These are phyloP conservation scores for Atta colombica DNA, from an alignment of 1,140 invertebrate species.

Conservation along the genomic window DNA sequence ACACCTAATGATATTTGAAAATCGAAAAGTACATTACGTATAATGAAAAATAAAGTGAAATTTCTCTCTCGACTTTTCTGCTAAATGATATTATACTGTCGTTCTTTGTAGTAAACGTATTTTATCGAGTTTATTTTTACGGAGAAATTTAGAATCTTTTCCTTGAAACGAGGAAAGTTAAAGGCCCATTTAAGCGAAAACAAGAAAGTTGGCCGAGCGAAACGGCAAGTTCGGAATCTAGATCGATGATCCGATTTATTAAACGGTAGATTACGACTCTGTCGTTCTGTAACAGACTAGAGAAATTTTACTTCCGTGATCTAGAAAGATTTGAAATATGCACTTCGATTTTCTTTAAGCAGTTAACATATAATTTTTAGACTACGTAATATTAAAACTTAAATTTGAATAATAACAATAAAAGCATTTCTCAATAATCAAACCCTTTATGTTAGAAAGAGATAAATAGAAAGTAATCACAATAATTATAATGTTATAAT, in stretches of 20 bases:
- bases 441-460: neutral
- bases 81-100: constrained; percentile 1
- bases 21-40: constrained; percentile 12
- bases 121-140: constrained; percentile 47
- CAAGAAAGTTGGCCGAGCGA: constrained; percentile 51
- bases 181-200: constrained; percentile 50
- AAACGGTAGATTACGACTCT: constrained; percentile 48
- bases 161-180: constrained; percentile 53
- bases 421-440: neutral
- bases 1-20: constrained; percentile 12
- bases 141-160: constrained; percentile 48
- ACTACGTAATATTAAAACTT: neutral
- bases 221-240: constrained; percentile 57
- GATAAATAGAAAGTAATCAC: neutral
- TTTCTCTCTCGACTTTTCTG: constrained; percentile 16
- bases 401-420: neutral
- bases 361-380: neutral
- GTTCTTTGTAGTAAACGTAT: constrained; percentile 34
- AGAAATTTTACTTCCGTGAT: constrained; percentile 56
- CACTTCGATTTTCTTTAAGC: constrained; percentile 23
- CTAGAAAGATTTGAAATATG: constrained; percentile 23
- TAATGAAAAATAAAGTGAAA: constrained; percentile 48
- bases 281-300: constrained; percentile 44
- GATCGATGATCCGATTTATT: constrained; percentile 63
- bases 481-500: constrained; percentile 1